Conservation (phyloP, 1,140 invertebrate species). For the Heliconius himera region DNA sequence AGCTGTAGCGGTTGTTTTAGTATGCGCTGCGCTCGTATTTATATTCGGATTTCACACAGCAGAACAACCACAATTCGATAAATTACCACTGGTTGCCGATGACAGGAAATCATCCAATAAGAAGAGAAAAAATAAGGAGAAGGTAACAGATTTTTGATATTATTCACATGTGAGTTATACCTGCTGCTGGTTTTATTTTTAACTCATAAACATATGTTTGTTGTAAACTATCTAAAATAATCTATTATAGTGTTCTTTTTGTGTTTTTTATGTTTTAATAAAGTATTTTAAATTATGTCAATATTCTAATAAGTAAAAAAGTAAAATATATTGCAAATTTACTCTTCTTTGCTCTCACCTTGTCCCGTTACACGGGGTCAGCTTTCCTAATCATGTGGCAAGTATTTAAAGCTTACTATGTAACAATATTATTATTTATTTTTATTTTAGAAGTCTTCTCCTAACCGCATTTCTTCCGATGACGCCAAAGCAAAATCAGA, state of each 20-base stretch:
- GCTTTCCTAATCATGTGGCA: no score
- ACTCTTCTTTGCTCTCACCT: no score
- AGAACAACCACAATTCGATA: slow-evolving; percentile 87
- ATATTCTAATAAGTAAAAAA: background rate
- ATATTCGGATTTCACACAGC: slow-evolving; percentile 88
- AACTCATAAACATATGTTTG: slow-evolving; percentile 68
- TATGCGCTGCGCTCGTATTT: slow-evolving; percentile 86
- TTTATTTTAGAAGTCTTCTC: slow-evolving; percentile 75
- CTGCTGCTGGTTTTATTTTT: slow-evolving; percentile 75
- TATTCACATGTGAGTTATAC: slow-evolving; percentile 37
- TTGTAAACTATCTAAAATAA: slow-evolving; percentile 1
- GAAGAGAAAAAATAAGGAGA: slow-evolving; percentile 87
- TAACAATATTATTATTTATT: slow-evolving; percentile 16
- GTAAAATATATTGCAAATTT: no score
- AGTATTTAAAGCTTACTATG: no score
- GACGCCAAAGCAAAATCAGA: slow-evolving; percentile 76
- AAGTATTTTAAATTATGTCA: background rate
- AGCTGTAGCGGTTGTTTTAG: slow-evolving; percentile 85
- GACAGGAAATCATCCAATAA: slow-evolving; percentile 85
- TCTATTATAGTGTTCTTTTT: background rate
- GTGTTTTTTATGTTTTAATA: background rate
- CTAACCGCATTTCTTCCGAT: slow-evolving; percentile 76
- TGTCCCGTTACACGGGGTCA: no score
- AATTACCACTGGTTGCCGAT: slow-evolving; percentile 83
- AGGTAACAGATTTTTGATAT: slow-evolving; percentile 81